Evolutionary conservation across 2,113 vertebrate species (phyloP), one percentile per base, ranked within the genome.

Genomic region (Mustela nigripes): DNA sequence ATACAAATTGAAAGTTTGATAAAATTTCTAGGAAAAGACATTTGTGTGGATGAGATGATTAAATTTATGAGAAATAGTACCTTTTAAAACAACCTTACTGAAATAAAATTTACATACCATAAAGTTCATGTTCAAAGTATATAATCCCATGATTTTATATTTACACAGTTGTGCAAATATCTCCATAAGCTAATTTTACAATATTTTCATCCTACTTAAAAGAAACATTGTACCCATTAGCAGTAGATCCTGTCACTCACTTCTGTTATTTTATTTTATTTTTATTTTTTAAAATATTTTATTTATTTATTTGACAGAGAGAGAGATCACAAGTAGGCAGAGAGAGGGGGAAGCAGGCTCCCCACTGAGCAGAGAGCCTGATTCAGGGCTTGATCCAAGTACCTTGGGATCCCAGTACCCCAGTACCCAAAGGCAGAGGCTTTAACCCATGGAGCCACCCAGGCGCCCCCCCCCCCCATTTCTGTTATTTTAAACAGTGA

Each of bases 201-300:
- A 87, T 14, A 93, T 58, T 83, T 82, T 93, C 36, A 78, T 84
- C 18, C 71, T 87, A 5, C 15, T 56, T 39, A 53, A 95, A 93
- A 91, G 33, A 81, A 93, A 39, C 11, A 14, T 78, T 48, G 21
- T 74, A 60, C 28, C 24, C 5, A 26, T 56, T 82, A 84, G 42
- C 31, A 42, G 18, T 63, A 84, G 26, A 42, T 42, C 42, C 42
- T 42, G 42, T 42, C 42, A 42, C 18, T 19, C 36, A 21, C 28
- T 33, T 82, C n/a, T 56, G 18, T 1, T 58, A 81, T 84, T 94
- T 71, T 81, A 81, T 42, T 42, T 42, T 42, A 42, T 42, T 42
- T 42, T 42, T 42, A 5, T 42, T 42, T 39, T 39, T 39, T 4
- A 39, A 42, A 42, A 42, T 42, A 42, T 42, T 5, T 42, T 42